A percentile compares a stretch with the other conserved stretches of the same genome.
Conservation (phyloP, 2,113 vertebrate genomes). For the Amazona vittata region DNA sequence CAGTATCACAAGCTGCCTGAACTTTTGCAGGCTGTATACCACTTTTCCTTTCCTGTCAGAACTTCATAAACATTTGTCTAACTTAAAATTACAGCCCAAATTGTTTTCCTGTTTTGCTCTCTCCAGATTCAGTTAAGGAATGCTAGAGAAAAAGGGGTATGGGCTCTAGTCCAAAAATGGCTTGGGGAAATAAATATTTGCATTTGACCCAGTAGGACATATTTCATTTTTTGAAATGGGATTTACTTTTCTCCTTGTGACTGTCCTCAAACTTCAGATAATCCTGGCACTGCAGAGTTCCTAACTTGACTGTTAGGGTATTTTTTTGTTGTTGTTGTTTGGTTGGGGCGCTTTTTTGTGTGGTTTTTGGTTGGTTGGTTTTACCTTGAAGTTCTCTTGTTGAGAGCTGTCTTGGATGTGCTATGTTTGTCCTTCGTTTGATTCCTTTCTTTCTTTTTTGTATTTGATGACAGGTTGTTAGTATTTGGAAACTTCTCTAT, state of each 20-base stretch:
- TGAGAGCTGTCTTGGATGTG: background rate
- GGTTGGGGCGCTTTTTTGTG: background rate
- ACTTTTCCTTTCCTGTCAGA: slow-evolving; percentile 33
- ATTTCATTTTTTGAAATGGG: slow-evolving; percentile 10
- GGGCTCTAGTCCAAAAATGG: background rate
- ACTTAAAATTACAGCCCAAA: slow-evolving; percentile 17
- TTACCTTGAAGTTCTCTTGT: background rate
- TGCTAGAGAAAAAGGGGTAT: background rate
- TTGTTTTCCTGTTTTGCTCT: slow-evolving; percentile 1
- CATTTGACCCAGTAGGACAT: slow-evolving; percentile 1
- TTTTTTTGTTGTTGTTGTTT: background rate
- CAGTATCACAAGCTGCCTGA: background rate
- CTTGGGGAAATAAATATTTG: slow-evolving; percentile 34
- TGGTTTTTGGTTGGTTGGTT: background rate
- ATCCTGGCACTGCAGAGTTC: background rate
- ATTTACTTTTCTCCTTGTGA: background rate
- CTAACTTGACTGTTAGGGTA: background rate
- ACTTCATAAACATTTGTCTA: slow-evolving; percentile 44
- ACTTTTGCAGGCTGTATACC: slow-evolving; percentile 5
- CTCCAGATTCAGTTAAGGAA: background rate
- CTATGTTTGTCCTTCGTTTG: background rate
- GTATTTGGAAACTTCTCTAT: background rate
- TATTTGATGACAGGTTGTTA: background rate
- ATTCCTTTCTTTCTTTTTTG: background rate
- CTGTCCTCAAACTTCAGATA: background rate